Percentiles rank a stretch among this genome's conserved stretches.
Evolutionary conservation across 2,113 vertebrate species (phyloP).

Genomic region (Hypomesus transpacificus): DNA sequence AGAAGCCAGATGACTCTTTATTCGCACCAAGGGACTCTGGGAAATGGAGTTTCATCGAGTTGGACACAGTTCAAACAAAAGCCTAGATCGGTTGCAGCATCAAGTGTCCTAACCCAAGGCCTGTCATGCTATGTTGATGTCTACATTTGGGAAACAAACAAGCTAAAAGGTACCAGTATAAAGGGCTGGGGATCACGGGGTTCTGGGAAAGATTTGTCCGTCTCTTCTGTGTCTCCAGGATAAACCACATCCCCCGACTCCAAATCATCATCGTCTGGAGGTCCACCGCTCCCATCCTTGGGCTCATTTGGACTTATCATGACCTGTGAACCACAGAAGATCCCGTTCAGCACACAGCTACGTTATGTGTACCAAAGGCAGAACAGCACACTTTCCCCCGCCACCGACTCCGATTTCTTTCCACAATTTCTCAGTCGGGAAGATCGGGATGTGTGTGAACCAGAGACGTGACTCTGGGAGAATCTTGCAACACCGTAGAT

Average conservation of each 20-base stretch:
- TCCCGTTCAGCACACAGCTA: too few relatives aligned
- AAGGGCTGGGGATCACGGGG: constrained; percentile 19
- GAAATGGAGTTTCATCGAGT: constrained; percentile 38
- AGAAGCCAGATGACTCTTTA: constrained; percentile 41
- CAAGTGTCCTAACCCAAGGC: constrained; percentile 12
- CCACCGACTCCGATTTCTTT: constrained; percentile 10
- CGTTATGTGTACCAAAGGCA: not conserved
- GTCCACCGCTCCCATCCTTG: constrained; percentile 80
- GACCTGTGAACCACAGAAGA: constrained; percentile 72
- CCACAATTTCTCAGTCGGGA: constrained; percentile 10
- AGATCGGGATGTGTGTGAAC: not conserved
- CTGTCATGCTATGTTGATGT: not conserved
- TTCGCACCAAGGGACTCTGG: constrained; percentile 44
- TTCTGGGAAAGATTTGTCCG: constrained; percentile 45
- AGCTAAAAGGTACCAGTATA: constrained; percentile 44
- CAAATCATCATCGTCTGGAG: constrained; percentile 77
- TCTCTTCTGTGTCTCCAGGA: constrained; percentile 70
- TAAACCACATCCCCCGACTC: constrained; percentile 79
- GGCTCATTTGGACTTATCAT: constrained; percentile 75
- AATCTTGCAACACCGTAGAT: constrained; percentile 44
- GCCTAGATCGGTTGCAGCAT: constrained; percentile 18
- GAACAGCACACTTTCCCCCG: constrained; percentile 6
- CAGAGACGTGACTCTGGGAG: constrained; percentile 8
- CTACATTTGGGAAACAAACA: not conserved
- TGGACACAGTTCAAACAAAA: constrained; percentile 29